phyloP scores from a whole-genome alignment of 2,797 vertebrate species.

The Dendrocincla fuliginosa region DNA sequence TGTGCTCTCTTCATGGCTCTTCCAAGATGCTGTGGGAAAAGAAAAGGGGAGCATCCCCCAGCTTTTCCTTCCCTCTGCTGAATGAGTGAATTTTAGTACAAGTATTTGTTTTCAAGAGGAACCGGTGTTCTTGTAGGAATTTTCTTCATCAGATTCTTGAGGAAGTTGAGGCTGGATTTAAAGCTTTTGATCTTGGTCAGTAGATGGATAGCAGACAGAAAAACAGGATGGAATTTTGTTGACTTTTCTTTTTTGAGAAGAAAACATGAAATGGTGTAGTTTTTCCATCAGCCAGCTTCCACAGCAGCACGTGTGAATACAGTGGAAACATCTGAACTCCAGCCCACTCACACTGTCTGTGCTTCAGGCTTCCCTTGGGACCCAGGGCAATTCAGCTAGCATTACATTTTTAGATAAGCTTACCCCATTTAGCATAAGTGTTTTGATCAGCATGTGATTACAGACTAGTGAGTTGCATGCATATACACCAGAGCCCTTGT shows the following conservation, averaged over 20 bases:
- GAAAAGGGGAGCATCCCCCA: neutral
- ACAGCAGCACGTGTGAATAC: neutral
- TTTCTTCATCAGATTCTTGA: neutral
- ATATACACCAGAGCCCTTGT: neutral
- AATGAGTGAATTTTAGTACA: neutral
- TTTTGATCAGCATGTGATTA: neutral
- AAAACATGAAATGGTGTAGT: neutral
- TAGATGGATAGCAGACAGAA: neutral
- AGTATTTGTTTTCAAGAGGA: neutral
- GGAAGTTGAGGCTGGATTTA: neutral
- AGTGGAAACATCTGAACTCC: neutral
- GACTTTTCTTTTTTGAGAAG: neutral
- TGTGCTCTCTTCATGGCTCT: neutral
- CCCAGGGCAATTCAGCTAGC: neutral
- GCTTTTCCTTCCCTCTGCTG: neutral
- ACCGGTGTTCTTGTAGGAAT: neutral
- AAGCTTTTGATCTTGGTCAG: neutral
- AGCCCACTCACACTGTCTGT: neutral
- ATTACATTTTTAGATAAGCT: conserved; percentile 5
- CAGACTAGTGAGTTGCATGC: neutral
- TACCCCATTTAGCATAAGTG: neutral
- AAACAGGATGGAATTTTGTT: neutral
- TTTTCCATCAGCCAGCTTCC: neutral
- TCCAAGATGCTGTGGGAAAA: neutral
- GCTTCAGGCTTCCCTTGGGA: neutral